These are phyloP conservation scores for Rousettus leschenaultii DNA, from an alignment of 2,113 vertebrate genomes.

Conservation along the genomic window DNA sequence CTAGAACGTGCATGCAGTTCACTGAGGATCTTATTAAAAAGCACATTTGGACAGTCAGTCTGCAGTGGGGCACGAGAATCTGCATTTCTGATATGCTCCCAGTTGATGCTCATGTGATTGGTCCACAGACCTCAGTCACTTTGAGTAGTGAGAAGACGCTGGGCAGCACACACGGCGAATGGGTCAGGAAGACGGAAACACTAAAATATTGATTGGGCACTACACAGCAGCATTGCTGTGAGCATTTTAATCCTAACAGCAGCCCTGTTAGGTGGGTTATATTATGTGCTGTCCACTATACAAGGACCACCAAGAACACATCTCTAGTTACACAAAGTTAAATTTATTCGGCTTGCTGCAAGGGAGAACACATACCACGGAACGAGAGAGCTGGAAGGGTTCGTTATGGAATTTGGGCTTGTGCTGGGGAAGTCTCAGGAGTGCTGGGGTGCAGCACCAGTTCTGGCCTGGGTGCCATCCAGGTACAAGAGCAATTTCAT, in stretches of 20 bases:
- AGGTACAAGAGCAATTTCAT: not conserved
- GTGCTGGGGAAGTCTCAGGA: not conserved
- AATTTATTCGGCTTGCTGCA: not conserved
- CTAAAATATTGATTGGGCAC: not conserved
- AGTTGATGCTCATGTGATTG: too few species aligned
- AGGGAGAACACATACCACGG: not conserved
- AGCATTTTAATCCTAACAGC: too few species aligned
- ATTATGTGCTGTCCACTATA: not conserved
- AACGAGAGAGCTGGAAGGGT: not conserved
- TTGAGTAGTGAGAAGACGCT: not conserved
- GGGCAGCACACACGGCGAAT: rapidly evolving
- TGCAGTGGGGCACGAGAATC: too few species aligned
- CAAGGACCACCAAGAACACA: not conserved
- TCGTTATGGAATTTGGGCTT: not conserved
- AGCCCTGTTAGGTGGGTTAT: not conserved
- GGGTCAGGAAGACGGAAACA: not conserved
- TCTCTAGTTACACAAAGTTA: not conserved
- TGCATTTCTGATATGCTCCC: not conserved
- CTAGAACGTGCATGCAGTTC: not conserved
- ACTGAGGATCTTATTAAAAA: not conserved
- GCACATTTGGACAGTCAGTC: not conserved
- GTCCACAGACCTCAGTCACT: not conserved
- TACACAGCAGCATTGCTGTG: rapidly evolving
- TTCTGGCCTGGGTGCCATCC: too few species aligned
- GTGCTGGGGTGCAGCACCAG: not conserved